Percentiles rank a stretch among this genome's conserved stretches.
phyloP scores from a whole-genome alignment of 1,140 invertebrate species.

The Drosophila ogumai region DNA sequence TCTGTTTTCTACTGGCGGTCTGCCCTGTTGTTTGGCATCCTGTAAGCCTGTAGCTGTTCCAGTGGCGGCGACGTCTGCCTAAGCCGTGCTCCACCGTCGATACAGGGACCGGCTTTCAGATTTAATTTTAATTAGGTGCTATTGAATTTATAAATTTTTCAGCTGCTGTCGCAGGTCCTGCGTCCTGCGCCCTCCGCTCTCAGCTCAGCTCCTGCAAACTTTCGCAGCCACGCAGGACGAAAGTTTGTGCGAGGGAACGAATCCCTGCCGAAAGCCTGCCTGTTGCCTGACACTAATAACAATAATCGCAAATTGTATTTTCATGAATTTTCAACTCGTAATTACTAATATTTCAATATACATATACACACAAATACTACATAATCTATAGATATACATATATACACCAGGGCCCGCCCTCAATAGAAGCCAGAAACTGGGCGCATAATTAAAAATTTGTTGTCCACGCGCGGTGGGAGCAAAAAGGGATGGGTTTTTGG shows the following conservation, averaged over 20 bases:
- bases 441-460: slow-evolving; percentile 80
- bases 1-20: slow-evolving; percentile 11
- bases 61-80: slow-evolving; percentile 34
- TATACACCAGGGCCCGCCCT: slow-evolving; percentile 15
- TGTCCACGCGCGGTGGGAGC: slow-evolving; percentile 30
- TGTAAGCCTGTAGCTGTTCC: slow-evolving; percentile 14
- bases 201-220: slow-evolving; percentile 50
- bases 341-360: slow-evolving; percentile 78
- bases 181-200: background rate
- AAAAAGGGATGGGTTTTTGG: slow-evolving; percentile 8
- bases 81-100: slow-evolving; percentile 66
- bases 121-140: slow-evolving; percentile 84
- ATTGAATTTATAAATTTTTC: slow-evolving; percentile 84
- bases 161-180: slow-evolving; percentile 62
- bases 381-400: slow-evolving; percentile 54
- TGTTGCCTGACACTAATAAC: slow-evolving; percentile 79
- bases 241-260: slow-evolving; percentile 48
- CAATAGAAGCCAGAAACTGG: slow-evolving; percentile 51
- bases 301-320: slow-evolving; percentile 84
- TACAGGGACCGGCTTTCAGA: slow-evolving; percentile 74
- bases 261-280: slow-evolving; percentile 34
- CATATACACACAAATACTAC: slow-evolving; percentile 38
- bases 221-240: slow-evolving; percentile 54
- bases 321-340: slow-evolving; percentile 81
- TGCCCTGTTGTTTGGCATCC: slow-evolving; percentile 19